Evolutionary conservation across 2,797 vertebrate species (phyloP).

Genomic region (Enteromius unitaeniatus): DNA sequence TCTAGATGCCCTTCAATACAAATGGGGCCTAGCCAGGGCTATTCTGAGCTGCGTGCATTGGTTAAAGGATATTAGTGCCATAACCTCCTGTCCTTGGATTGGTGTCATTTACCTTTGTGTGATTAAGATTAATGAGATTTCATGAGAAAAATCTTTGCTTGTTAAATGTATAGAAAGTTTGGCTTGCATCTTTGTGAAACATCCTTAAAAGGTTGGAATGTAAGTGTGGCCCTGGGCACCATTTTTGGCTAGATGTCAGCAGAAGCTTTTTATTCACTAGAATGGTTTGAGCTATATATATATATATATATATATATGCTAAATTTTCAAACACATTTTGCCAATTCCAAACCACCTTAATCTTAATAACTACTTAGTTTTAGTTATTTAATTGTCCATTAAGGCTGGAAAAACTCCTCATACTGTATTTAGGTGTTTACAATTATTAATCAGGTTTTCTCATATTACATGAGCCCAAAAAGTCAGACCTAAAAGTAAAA

Average conservation of each 20-base stretch:
- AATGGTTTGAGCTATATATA: not conserved
- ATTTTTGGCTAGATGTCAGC: conserved; percentile 10
- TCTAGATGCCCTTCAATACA: conserved; percentile 31
- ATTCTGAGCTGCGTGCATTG: not conserved
- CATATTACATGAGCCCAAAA: too few relatives aligned
- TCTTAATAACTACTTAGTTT: not conserved
- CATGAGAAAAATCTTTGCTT: conserved; percentile 21
- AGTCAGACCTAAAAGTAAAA: not conserved
- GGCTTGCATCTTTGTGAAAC: conserved; percentile 8
- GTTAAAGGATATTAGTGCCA: conserved; percentile 42
- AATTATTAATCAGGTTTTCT: not conserved
- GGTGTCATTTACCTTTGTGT: conserved; percentile 40
- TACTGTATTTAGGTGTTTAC: not conserved
- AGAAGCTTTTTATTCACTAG: conserved; percentile 25
- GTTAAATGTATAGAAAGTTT: conserved; percentile 17
- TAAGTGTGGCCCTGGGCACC: not conserved
- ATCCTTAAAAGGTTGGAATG: conserved; percentile 15
- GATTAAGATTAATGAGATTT: conserved; percentile 47
- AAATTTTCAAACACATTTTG: not conserved
- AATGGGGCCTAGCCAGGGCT: conserved; percentile 24
- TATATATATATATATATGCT: too few relatives aligned
- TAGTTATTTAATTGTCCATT: not conserved
- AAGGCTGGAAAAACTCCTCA: not conserved
- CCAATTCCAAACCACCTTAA: not conserved
- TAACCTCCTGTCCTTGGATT: conserved; percentile 45